These are phyloP conservation scores for Drosophila neotestacea DNA, from an alignment of 2,888 invertebrate genomes.

Conservation along the genomic window DNA sequence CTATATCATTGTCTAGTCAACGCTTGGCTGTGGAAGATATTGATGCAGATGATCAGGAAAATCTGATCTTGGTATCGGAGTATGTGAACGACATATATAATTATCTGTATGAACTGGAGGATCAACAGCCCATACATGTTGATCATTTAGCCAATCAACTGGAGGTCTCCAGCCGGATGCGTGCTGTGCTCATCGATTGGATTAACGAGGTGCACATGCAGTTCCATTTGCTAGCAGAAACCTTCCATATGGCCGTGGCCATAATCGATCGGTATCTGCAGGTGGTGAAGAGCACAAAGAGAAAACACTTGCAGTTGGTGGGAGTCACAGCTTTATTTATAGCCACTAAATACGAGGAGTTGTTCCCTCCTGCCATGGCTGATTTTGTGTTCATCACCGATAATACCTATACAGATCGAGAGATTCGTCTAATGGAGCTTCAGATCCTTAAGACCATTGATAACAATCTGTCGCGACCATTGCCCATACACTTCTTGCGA, in stretches of 20 bases:
- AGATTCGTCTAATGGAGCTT: constrained; percentile 93
- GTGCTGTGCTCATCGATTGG: constrained; percentile 96
- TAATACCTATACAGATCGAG: constrained; percentile 91
- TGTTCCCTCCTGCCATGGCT: constrained; percentile 93
- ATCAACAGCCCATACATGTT: constrained; percentile 87
- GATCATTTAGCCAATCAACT: constrained; percentile 89
- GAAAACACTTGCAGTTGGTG: constrained; percentile 92
- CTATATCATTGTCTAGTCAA: constrained; percentile 66
- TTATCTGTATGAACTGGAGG: constrained; percentile 92
- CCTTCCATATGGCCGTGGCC: constrained; percentile 94
- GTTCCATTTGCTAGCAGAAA: constrained; percentile 94
- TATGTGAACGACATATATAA: constrained; percentile 96
- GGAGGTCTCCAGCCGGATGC: constrained; percentile 92
- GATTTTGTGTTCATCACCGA: constrained; percentile 97
- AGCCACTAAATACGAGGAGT: constrained; percentile 98
- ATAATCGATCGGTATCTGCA: constrained; percentile 95
- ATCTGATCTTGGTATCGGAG: constrained; percentile 92
- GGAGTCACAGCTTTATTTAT: constrained; percentile 95
- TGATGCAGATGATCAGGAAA: constrained; percentile 90
- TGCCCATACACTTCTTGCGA: constrained; percentile 95
- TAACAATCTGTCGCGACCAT: constrained; percentile 93
- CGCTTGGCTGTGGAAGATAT: constrained; percentile 88
- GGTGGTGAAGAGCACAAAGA: constrained; percentile 87
- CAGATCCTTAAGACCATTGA: constrained; percentile 91
- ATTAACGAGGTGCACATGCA: constrained; percentile 95